These are phyloP conservation scores for Pyrrhosoma nymphula DNA, from an alignment of 2,888 invertebrate species.

Conservation along the genomic window DNA sequence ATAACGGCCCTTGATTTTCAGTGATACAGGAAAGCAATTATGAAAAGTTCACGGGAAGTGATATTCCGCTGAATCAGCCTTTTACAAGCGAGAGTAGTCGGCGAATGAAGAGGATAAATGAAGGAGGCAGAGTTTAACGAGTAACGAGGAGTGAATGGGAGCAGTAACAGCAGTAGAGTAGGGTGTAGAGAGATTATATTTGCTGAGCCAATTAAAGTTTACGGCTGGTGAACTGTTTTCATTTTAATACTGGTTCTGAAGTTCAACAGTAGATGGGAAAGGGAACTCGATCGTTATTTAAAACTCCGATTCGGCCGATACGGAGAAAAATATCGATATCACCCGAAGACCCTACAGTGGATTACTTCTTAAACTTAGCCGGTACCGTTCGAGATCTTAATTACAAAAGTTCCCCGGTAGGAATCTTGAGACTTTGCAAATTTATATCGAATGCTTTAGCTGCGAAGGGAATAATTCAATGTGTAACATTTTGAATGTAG, in stretches of 20 bases:
- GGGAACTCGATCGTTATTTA: background rate
- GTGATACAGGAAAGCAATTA: background rate
- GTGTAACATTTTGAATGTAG: no score
- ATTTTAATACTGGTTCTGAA: background rate
- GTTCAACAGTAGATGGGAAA: background rate
- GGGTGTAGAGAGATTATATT: background rate
- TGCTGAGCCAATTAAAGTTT: background rate
- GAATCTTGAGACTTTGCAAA: no score
- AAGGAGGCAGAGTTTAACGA: background rate
- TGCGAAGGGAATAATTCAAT: no score
- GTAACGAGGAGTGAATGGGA: background rate
- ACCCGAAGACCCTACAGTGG: no score
- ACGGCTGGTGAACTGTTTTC: background rate
- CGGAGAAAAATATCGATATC: no score
- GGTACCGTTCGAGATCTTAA: no score
- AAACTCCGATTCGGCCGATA: background rate
- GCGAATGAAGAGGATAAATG: background rate
- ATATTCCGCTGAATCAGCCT: background rate
- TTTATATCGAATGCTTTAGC: no score
- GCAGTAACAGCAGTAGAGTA: background rate
- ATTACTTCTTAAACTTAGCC: no score
- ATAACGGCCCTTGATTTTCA: background rate
- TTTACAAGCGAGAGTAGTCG: background rate
- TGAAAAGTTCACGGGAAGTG: background rate
- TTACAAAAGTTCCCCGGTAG: no score